Base-by-base conservation (phyloP, 1,140 invertebrate genomes). In the Drosophila tani region DNA sequence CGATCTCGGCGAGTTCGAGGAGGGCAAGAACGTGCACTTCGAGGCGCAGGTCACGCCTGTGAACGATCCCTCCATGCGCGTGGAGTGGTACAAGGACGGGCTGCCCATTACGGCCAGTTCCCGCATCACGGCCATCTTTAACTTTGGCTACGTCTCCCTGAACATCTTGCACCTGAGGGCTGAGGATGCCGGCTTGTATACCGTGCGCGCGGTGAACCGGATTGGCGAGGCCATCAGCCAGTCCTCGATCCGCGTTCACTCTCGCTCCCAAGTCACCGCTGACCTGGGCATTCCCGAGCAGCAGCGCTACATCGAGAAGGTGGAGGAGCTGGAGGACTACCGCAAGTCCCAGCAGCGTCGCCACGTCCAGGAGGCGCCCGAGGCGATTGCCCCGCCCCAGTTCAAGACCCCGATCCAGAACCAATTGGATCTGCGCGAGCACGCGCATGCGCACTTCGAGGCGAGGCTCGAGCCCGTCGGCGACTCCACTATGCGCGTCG, bases 11-110 rank as follows among this genome's bases (percentile, higher is more conserved):
- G 96, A 98, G 91, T 94, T 98, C 29, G 96, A 97, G 93, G 98
- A 99, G 94, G 97, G 97, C 60, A 94, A 96, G 67, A 98, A 98
- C 93, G 97, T 97, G 70, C 98, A 99, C 92, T 99, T 99, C 91
- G 98, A 99, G 94, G 98, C 96, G 75, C 97, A 98, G 93, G 94
- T 99, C 0, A 97, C 96, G 57, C 99, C 98, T 68, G 97, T 99
- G 32, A 98, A 97, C 82, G 99, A 99, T 93, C 98, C 98, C 17
- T 98, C 97, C 21, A 99, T 99, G 98, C 96, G 96, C 94, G 97
- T 99, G 82, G 98, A 99, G 94, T 99, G 98, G 98, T 98, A 97
- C 93, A 98, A 99, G 94, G 98, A 99, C 95, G 98, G 98, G 82
- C 95, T 95, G 93, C 95, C 97, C 47, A 97, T 98, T 80, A 98